A percentile compares a stretch with the other conserved stretches of the same genome.
Evolutionary conservation across 2,797 vertebrate species (phyloP).

Genomic region (Premnoplex brunnescens): DNA sequence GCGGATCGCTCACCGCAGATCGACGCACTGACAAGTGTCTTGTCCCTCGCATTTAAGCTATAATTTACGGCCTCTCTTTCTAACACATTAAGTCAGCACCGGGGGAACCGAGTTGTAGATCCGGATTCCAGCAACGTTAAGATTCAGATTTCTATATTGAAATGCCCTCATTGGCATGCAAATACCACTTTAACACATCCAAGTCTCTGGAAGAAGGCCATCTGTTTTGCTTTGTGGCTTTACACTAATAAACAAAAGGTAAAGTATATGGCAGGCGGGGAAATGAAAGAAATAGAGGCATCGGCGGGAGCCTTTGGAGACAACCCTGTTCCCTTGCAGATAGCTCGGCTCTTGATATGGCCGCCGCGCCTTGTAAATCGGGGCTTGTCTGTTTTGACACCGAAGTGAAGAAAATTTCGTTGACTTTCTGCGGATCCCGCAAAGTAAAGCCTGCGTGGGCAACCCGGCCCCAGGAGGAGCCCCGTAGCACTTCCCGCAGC

Average conservation of each 20-base stretch:
- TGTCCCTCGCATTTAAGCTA: slow-evolving; percentile 37
- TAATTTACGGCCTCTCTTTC: slow-evolving; percentile 57
- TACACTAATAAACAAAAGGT: slow-evolving; percentile 82
- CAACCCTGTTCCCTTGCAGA: slow-evolving; percentile 13
- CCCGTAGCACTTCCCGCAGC: background rate
- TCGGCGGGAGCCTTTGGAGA: slow-evolving; percentile 64
- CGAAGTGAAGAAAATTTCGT: slow-evolving; percentile 47
- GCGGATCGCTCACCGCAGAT: slow-evolving; percentile 35
- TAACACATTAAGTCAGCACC: slow-evolving; percentile 39
- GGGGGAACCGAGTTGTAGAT: slow-evolving; percentile 46
- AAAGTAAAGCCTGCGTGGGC: background rate
- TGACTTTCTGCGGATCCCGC: background rate
- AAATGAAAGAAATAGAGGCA: slow-evolving; percentile 71
- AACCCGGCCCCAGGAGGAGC: background rate
- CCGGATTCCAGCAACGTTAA: slow-evolving; percentile 56
- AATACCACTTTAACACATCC: slow-evolving; percentile 78
- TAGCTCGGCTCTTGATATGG: slow-evolving; percentile 73
- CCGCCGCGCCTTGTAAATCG: slow-evolving; percentile 59
- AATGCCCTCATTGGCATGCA: slow-evolving; percentile 74
- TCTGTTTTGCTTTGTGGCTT: slow-evolving; percentile 80
- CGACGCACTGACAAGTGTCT: slow-evolving; percentile 25
- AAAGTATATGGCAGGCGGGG: slow-evolving; percentile 66
- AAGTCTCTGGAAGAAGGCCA: slow-evolving; percentile 77
- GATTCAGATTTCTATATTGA: slow-evolving; percentile 76
- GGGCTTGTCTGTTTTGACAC: slow-evolving; percentile 57